Conservation (phyloP, 1,140 invertebrate genomes). For the Pseudomyrmex cubaensis region DNA sequence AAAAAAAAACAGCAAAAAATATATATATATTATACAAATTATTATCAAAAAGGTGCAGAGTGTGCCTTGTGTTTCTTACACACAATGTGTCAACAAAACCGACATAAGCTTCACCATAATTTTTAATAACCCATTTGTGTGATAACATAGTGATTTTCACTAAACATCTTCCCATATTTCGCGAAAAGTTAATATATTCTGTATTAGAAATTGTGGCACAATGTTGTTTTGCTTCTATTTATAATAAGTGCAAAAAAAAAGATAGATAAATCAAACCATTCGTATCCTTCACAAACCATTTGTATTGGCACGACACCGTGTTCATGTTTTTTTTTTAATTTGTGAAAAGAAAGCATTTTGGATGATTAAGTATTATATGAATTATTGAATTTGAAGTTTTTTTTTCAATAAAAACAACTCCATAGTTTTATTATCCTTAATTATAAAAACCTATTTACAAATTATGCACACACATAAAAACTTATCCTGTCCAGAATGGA, state of each 20-base stretch:
- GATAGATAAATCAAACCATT: not conserved
- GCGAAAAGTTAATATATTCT: slow-evolving; percentile 39
- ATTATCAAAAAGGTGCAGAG: slow-evolving; percentile 44
- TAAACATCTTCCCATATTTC: slow-evolving; percentile 15
- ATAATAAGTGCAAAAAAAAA: not conserved
- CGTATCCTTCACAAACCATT: not conserved
- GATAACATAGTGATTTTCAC: slow-evolving; percentile 9
- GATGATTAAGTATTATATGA: slow-evolving; percentile 24
- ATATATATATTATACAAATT: slow-evolving; percentile 21
- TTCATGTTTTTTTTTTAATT: slow-evolving; percentile 20
- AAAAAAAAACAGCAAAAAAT: slow-evolving; percentile 6
- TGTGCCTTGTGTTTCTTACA: slow-evolving; percentile 31
- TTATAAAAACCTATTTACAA: slow-evolving; percentile 11
- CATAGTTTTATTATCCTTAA: not conserved
- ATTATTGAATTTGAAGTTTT: not conserved
- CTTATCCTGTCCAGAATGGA: slow-evolving; percentile 27
- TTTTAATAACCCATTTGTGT: not conserved
- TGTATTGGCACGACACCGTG: not conserved
- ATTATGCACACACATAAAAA: not conserved
- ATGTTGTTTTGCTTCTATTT: too few relatives aligned
- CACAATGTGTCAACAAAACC: slow-evolving; percentile 17
- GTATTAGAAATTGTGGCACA: slow-evolving; percentile 28
- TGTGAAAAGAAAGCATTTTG: slow-evolving; percentile 11
- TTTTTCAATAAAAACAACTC: not conserved
- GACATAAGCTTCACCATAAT: slow-evolving; percentile 19